These are phyloP conservation scores for Gobiocypris rarus DNA, from an alignment of 2,113 vertebrate genomes.

Conservation along the genomic window DNA sequence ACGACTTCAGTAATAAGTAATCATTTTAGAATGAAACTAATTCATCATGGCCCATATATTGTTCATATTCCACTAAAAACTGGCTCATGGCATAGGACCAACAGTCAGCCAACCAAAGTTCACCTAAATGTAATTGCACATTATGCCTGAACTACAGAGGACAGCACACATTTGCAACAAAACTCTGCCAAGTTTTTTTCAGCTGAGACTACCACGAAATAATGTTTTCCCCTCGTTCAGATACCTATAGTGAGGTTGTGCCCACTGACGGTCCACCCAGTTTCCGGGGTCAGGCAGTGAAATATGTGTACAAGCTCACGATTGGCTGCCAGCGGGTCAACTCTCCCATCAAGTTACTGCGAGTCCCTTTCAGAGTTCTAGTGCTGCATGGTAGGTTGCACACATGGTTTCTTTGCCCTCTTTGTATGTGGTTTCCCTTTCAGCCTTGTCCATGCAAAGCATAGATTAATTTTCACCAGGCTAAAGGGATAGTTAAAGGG, in stretches of 20 bases:
- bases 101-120: background rate
- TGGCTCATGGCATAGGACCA: background rate
- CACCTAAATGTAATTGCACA: background rate
- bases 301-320: conserved; percentile 97
- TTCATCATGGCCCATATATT: background rate
- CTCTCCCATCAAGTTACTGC: conserved; percentile 94
- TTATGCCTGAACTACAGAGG: background rate
- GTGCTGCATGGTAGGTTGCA: conserved; percentile 86
- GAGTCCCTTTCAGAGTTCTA: conserved; percentile 93
- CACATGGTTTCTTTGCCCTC: background rate
- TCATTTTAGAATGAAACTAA: background rate
- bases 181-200: background rate
- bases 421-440: background rate
- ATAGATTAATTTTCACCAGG: background rate
- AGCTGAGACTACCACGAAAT: background rate
- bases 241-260: conserved; percentile 91
- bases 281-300: conserved; percentile 94
- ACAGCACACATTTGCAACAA: background rate
- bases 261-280: conserved; percentile 91
- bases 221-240: conserved; percentile 67
- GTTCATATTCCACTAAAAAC: background rate
- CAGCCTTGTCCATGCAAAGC: background rate
- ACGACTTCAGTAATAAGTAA: background rate
- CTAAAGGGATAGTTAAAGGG: background rate
- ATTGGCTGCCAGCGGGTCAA: conserved; percentile 98